Evolutionary conservation across 2,113 vertebrate species (phyloP).

Genomic region (Pseudopipra pipra): DNA sequence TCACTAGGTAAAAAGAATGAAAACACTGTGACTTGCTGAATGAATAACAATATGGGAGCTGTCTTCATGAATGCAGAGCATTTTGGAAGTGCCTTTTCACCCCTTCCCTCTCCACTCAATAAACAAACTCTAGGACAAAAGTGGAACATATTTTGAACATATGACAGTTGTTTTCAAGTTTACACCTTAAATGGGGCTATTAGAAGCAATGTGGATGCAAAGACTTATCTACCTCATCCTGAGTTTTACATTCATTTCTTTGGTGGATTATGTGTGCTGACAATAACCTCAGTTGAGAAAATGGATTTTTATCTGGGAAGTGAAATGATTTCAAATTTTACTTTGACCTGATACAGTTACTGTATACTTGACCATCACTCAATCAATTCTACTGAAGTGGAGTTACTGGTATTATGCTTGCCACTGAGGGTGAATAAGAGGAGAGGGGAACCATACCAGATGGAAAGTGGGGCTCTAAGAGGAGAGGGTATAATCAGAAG

Average conservation of each 20-base stretch:
- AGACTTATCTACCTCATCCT: slow-evolving; percentile 40
- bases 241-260: slow-evolving; percentile 25
- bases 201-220: neutral
- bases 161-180: neutral
- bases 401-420: neutral
- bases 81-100: neutral
- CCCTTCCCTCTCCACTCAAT: fast-evolving
- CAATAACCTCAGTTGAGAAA: slow-evolving; percentile 45
- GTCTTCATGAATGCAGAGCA: neutral
- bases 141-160: neutral
- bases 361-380: neutral
- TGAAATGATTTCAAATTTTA: slow-evolving; percentile 16
- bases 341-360: neutral
- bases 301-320: neutral
- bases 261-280: neutral
- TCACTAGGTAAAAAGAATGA: neutral
- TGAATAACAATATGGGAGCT: neutral
- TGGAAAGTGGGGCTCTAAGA: neutral
- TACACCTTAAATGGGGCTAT: neutral
- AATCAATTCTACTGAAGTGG: neutral
- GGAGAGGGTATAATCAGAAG: neutral
- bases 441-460: neutral
- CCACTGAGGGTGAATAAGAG: neutral
- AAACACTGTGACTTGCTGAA: neutral
- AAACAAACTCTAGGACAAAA: neutral